Evolutionary conservation across 2,797 vertebrate species (phyloP), one percentile per base, ranked within the genome.

Genomic region (Lacerta viridis): DNA sequence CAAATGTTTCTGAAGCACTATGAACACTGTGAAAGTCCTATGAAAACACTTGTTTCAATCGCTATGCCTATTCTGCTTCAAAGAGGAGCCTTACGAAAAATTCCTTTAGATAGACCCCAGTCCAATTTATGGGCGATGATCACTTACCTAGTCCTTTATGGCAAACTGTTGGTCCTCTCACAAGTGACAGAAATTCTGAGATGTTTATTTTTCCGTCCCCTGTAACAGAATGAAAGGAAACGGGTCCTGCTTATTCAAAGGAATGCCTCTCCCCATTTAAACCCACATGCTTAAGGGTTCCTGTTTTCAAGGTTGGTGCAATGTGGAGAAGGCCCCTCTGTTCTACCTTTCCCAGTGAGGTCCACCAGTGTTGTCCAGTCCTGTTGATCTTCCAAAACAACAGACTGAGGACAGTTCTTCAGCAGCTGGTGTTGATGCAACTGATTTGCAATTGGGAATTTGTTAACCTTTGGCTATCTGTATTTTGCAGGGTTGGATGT

Each of bases 191-290:
- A 74, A 94, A 61, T 39, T 94, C 85, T 3, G 89, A 89, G 50
- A 94, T 87, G 88, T 94, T 93, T 41, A 94, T 85, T 29, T 43
- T 92, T 13, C 77, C 43, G 27, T 92, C 90, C 84, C 79, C 94
- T 95, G 68, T 20, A 91, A 90, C 3, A 85, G 41, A 93, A 87
- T 20, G 39, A 71, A 66, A 89, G 25, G 85, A 33, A 33, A 5
- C 66, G 43, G 10, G 23, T 77, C n/a, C 43, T 66, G 59, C 33
- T 55, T 55, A 29, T 68, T 5, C 23, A 61, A 81, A 33, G 29
- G 29, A 87, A 43, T 1, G 7, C 10, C 11, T 8, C 33, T 61
- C 25, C 11, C 27, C n/a, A 29, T 55, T 75, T 76, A 29, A 8
- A n/a, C 11, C 13, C 8, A 33, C 5, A 27, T 71, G 20, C 8